Evolutionary conservation across 2,113 vertebrate species (phyloP).

Genomic region (Rhodinocichla rosea): DNA sequence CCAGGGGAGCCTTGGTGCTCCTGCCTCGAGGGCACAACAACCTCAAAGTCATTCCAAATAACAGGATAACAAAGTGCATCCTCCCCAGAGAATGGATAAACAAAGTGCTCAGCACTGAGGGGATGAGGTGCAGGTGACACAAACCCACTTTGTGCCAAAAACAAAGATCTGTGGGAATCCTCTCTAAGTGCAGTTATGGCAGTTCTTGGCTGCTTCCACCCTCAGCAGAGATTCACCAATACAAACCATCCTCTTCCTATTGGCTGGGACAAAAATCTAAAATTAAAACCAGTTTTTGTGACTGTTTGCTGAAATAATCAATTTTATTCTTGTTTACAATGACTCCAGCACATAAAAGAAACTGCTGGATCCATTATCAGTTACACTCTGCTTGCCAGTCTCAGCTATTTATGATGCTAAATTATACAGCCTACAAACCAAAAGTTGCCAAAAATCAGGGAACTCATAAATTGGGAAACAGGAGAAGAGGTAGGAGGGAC

Average conservation of each 20-base stretch:
- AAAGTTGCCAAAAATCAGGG: background rate
- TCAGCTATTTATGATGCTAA: background rate
- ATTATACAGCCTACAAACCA: background rate
- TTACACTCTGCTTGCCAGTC: background rate
- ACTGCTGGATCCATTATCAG: background rate
- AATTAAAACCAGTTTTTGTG: background rate
- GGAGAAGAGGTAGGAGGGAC: background rate
- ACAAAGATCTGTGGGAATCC: background rate
- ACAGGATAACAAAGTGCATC: background rate
- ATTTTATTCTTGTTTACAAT: background rate
- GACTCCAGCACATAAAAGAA: background rate
- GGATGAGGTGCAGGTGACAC: background rate
- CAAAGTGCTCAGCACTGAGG: background rate
- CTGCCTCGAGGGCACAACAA: background rate
- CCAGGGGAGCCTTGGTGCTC: background rate
- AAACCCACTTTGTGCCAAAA: background rate
- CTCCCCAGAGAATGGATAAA: accelerated
- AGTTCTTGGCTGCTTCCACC: background rate
- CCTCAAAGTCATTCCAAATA: background rate
- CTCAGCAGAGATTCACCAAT: background rate
- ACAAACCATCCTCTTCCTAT: background rate
- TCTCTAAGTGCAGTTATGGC: background rate
- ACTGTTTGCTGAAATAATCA: background rate
- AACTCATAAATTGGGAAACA: background rate
- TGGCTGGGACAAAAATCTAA: background rate